Conservation (phyloP, 2,888 invertebrate genomes). For the Yponomeuta sedellus region DNA sequence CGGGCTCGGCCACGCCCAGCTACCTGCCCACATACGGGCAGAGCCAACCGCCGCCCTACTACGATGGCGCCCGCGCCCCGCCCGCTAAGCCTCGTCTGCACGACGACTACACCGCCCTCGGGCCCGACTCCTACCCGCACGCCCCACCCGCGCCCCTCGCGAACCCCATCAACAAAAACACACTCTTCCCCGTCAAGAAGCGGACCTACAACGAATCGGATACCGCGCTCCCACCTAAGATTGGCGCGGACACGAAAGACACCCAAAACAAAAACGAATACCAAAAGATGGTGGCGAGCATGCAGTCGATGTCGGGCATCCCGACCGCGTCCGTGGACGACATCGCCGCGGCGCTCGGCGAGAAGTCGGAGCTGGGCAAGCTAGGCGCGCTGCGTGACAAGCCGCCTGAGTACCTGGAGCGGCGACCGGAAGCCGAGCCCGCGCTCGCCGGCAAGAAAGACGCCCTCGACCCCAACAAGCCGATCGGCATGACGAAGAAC, state of each 20-base stretch:
- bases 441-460: slow-evolving; percentile 27
- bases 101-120: slow-evolving; percentile 74
- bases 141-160: slow-evolving; percentile 28
- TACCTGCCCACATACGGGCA: slow-evolving; percentile 62
- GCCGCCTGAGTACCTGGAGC: slow-evolving; percentile 34
- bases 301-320: slow-evolving; percentile 33
- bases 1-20: slow-evolving; percentile 55
- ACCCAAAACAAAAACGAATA: slow-evolving; percentile 44
- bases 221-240: slow-evolving; percentile 41
- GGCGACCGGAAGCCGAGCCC: slow-evolving; percentile 28
- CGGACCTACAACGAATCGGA: slow-evolving; percentile 76
- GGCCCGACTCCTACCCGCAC: slow-evolving; percentile 47
- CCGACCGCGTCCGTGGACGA: slow-evolving; percentile 52
- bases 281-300: slow-evolving; percentile 38
- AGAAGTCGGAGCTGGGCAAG: slow-evolving; percentile 59
- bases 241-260: slow-evolving; percentile 42
- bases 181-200: slow-evolving; percentile 80
- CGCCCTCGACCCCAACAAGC: slow-evolving; percentile 36
- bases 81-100: slow-evolving; percentile 67
- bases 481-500: slow-evolving; percentile 43
- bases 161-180: slow-evolving; percentile 40
- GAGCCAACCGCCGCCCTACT: slow-evolving; percentile 73
- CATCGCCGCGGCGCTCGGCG: slow-evolving; percentile 57
- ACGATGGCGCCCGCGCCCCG: slow-evolving; percentile 76
- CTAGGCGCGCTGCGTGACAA: slow-evolving; percentile 50